A percentile compares a stretch with the other conserved stretches of the same genome.
phyloP scores from a whole-genome alignment of 2,888 invertebrate species.

The Agrilus cyanescens region DNA sequence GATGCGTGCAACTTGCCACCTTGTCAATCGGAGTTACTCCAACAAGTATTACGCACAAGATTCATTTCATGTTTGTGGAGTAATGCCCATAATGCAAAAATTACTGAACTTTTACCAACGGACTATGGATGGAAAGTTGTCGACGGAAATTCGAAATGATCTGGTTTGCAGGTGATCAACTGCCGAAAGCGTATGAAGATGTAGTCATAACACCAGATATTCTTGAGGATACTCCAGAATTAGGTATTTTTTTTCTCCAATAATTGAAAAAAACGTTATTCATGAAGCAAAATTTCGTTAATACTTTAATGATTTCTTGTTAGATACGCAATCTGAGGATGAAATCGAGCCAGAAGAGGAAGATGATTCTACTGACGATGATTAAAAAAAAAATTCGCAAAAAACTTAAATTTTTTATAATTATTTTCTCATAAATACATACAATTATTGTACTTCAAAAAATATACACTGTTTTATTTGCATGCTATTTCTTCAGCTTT shows the following conservation, averaged over 20 bases:
- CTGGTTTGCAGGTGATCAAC: constrained; percentile 11
- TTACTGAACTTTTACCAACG: constrained; percentile 17
- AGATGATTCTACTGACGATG: constrained; percentile 15
- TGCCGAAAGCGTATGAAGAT: constrained; percentile 14
- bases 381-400: no score
- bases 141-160: constrained; percentile 13
- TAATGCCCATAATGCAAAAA: constrained; percentile 19
- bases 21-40: constrained; percentile 20
- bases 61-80: constrained; percentile 22
- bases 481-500: no score
- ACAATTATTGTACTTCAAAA: neutral
- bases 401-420: no score
- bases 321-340: constrained; percentile 14
- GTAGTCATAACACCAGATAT: constrained; percentile 10
- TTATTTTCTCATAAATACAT: constrained; percentile 8
- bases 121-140: constrained; percentile 16
- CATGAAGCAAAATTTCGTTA: no score
- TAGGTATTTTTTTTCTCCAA: constrained; percentile 12
- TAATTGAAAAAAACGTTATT: constrained; percentile 13
- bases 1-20: constrained; percentile 22
- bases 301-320: constrained; percentile 14
- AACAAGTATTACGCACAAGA: constrained; percentile 21
- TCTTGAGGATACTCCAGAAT: no score
- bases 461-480: no score
- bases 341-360: constrained; percentile 18